These are phyloP conservation scores for Malaclemys terrapin DNA, from an alignment of 2,113 vertebrate species.

Conservation along the genomic window DNA sequence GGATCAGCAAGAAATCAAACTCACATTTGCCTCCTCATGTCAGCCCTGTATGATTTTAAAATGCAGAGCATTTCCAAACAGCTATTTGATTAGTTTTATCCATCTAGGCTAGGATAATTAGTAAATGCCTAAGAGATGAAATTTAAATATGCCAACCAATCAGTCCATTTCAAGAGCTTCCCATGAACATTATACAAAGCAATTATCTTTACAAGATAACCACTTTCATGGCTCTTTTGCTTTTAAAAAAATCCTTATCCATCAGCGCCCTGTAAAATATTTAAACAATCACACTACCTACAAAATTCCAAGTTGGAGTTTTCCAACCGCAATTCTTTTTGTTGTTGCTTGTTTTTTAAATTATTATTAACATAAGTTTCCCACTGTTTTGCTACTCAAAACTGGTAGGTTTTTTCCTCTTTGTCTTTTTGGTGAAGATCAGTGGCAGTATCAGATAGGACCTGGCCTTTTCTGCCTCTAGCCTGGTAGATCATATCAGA, in stretches of 20 bases:
- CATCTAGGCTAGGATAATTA: slow-evolving; percentile 74
- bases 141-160: slow-evolving; percentile 79
- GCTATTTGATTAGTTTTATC: slow-evolving; percentile 68
- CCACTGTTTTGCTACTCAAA: not conserved
- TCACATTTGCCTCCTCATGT: slow-evolving; percentile 23
- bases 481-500: not conserved
- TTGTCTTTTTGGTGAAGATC: not conserved
- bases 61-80: slow-evolving; percentile 72
- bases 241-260: not conserved
- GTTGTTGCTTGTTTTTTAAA: not conserved
- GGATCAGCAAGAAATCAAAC: not conserved
- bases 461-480: not conserved
- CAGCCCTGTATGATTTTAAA: slow-evolving; percentile 59
- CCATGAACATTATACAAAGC: slow-evolving; percentile 61
- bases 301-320: not conserved
- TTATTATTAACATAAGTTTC: not conserved
- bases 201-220: slow-evolving; percentile 64
- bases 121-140: slow-evolving; percentile 76
- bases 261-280: not conserved
- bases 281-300: not conserved
- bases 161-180: slow-evolving; percentile 63
- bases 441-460: not conserved
- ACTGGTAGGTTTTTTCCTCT: not conserved
- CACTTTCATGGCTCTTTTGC: slow-evolving; percentile 34
- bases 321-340: not conserved